phyloP scores from a whole-genome alignment of 2,113 vertebrate species.

The Chascanopsetta lugubris region DNA sequence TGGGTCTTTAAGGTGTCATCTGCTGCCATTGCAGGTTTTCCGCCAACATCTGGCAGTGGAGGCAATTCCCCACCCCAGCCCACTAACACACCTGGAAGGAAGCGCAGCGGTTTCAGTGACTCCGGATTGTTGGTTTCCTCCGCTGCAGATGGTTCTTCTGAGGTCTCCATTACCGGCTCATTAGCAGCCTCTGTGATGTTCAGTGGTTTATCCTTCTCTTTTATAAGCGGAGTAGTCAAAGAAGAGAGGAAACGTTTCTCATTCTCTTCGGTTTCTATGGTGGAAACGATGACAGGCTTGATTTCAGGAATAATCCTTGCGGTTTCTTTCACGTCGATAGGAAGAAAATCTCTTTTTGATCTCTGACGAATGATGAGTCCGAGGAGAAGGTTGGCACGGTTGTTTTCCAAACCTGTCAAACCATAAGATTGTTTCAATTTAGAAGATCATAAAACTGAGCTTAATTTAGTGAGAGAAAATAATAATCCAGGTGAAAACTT shows the following conservation, averaged over 20 bases:
- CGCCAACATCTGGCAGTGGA: slow-evolving; percentile 85
- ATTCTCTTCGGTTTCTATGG: slow-evolving; percentile 79
- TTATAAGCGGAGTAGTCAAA: slow-evolving; percentile 83
- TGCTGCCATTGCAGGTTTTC: slow-evolving; percentile 79
- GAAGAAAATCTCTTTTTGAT: slow-evolving; percentile 88
- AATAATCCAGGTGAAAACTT: neutral
- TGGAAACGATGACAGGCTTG: slow-evolving; percentile 81
- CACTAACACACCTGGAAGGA: slow-evolving; percentile 94
- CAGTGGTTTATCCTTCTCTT: slow-evolving; percentile 84
- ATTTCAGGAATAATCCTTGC: slow-evolving; percentile 84
- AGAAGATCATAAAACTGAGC: neutral
- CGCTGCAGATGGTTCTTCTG: slow-evolving; percentile 71
- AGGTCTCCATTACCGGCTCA: slow-evolving; percentile 67
- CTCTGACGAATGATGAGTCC: slow-evolving; percentile 96
- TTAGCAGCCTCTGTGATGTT: slow-evolving; percentile 72
- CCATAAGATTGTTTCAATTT: slow-evolving; percentile 27
- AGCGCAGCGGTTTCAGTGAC: slow-evolving; percentile 88
- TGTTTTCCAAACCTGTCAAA: slow-evolving; percentile 90
- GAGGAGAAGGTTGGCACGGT: slow-evolving; percentile 92
- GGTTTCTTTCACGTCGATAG: slow-evolving; percentile 82
- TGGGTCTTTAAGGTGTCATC: slow-evolving; percentile 83
- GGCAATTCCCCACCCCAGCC: slow-evolving; percentile 89
- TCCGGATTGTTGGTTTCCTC: slow-evolving; percentile 84
- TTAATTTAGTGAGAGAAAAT: neutral
- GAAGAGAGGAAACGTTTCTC: slow-evolving; percentile 90